Conservation (phyloP, 2,797 vertebrate genomes). For the Cryptoprocta ferox region DNA sequence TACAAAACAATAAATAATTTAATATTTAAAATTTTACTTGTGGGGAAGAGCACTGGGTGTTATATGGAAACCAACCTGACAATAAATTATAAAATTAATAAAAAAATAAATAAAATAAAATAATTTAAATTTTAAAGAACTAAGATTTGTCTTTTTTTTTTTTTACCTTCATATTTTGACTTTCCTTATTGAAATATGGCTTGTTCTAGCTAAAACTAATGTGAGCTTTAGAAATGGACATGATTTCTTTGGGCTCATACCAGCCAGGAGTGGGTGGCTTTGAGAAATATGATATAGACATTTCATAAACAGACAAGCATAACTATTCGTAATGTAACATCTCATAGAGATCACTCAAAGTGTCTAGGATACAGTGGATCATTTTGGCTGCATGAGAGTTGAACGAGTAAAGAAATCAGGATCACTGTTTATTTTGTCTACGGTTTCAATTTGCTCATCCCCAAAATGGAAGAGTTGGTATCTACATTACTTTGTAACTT, state of each 20-base stretch:
- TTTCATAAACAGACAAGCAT: not conserved
- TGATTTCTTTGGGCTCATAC: not conserved
- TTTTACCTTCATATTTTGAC: not conserved
- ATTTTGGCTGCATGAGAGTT: not conserved
- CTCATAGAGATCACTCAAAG: not conserved
- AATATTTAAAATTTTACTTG: not conserved
- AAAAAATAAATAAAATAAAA: no score
- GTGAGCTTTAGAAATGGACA: not conserved
- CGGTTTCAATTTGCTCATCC: not conserved
- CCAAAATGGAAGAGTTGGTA: not conserved
- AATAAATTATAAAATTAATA: no score
- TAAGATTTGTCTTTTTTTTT: not conserved
- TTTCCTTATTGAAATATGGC: not conserved
- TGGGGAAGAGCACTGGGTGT: no score
- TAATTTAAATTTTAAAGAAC: not conserved
- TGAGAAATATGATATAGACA: no score
- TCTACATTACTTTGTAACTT: not conserved
- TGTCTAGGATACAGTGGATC: not conserved
- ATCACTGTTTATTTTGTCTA: not conserved
- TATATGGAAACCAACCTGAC: no score
- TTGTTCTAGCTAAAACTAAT: not conserved
- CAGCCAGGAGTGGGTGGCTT: not conserved
- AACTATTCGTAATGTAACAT: not conserved
- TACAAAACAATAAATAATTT: not conserved
- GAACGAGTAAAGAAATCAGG: not conserved